Evolutionary conservation across 2,113 vertebrate species (phyloP), one percentile per base, ranked within the genome.

Genomic region (Rafetus swinhoei): DNA sequence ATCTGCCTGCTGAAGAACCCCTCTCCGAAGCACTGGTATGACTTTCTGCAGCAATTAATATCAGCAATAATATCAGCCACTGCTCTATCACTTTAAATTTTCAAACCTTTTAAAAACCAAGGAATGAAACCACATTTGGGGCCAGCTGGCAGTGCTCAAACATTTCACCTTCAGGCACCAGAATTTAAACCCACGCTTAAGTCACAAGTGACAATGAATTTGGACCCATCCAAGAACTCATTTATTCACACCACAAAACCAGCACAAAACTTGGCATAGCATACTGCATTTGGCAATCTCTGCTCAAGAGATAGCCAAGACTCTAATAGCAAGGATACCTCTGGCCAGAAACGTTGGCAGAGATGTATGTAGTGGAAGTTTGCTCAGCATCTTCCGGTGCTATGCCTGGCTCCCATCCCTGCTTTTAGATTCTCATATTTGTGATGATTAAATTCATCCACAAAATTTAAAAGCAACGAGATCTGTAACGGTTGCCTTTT

Each of bases 151-250:
- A 96, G 94, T 81, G 83, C 0, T 0, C 90, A 95, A 95, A 87
- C 59, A 83, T 93, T 95, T 93, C 91, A 85, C 81, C 88, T 95
- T 95, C 81, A 89, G 87, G 93, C 79, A 88, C 53, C 81, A 86
- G 94, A 87, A 93, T 76, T 94, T 59, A 88, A 93, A 95, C 95
- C 89, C 92, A 79, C 82, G 56, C 93, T 97, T 93, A 93, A 93
- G 96, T 94, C 88, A 79, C 85, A 57, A 95, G 97, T 93, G 93
- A 89, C 85, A 85, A 87, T 69, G 91, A 90, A 89, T 94, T 89
- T 87, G 82, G 95, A n/a, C 94, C 87, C 89, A 69, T 95, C 96
- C 93, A 96, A 95, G 94, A 97, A 94, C 79, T 96, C 94, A 91
- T 95, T 96, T 97, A 93, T 83, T 91, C 85, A 69, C 85, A 92